These are phyloP conservation scores for Dascillus cervinus DNA, from an alignment of 2,888 invertebrate genomes.

Conservation along the genomic window DNA sequence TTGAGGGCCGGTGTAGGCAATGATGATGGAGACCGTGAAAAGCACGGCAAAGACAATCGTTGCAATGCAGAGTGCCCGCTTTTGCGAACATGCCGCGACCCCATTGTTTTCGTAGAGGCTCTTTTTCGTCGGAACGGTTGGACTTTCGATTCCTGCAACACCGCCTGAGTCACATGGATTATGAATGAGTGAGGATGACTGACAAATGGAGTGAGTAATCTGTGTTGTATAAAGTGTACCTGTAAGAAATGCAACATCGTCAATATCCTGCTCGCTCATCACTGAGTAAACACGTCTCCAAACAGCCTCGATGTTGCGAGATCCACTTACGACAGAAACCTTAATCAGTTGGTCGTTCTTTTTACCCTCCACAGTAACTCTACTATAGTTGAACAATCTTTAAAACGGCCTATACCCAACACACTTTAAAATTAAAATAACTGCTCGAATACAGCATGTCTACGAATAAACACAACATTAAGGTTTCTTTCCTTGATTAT, in stretches of 20 bases:
- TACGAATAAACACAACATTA: too few species aligned
- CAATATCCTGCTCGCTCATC: conserved; percentile 87
- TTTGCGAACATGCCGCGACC: conserved; percentile 81
- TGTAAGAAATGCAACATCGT: conserved; percentile 88
- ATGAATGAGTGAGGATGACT: conserved; percentile 31
- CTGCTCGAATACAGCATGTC: conserved; percentile 6
- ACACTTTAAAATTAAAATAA: conserved; percentile 9
- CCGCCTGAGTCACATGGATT: conserved; percentile 41
- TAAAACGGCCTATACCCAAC: conserved; percentile 4
- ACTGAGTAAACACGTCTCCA: conserved; percentile 46
- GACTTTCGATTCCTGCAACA: conserved; percentile 54
- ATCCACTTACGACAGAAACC: conserved; percentile 43
- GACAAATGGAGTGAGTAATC: conserved; percentile 27
- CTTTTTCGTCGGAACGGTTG: conserved; percentile 55
- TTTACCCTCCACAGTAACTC: conserved; percentile 35
- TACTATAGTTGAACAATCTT: conserved; percentile 6
- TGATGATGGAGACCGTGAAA: conserved; percentile 75
- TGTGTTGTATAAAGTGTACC: conserved; percentile 48
- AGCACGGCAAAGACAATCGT: conserved; percentile 71
- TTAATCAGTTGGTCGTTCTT: conserved; percentile 41
- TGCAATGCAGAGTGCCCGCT: conserved; percentile 74
- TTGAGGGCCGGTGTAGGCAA: conserved; percentile 85
- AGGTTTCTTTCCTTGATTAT: too few species aligned
- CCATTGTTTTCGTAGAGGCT: conserved; percentile 66
- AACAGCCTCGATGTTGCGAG: conserved; percentile 43